These are phyloP conservation scores for Anthophora plumipes DNA, from an alignment of 2,888 invertebrate species.

Conservation along the genomic window DNA sequence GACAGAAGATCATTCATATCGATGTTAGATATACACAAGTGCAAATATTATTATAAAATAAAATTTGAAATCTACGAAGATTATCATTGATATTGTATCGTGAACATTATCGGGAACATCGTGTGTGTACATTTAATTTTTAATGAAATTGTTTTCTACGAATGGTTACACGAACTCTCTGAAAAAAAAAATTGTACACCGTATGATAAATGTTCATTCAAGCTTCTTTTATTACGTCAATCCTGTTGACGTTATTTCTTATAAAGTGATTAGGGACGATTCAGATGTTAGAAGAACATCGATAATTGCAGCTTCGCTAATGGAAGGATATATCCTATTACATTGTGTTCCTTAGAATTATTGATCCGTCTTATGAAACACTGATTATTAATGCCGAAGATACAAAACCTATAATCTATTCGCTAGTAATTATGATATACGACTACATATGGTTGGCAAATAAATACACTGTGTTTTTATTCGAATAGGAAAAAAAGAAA, in stretches of 20 bases:
- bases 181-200: neutral
- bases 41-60: no score
- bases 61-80: no score
- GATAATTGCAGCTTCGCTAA: conserved; percentile 20
- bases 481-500: neutral
- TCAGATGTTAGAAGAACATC: conserved; percentile 6
- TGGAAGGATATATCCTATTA: conserved; percentile 7
- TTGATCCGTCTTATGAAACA: conserved; percentile 24
- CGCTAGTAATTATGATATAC: neutral
- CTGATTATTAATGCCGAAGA: neutral
- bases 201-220: neutral
- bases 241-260: neutral
- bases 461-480: neutral
- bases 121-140: neutral
- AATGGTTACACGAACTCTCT: neutral
- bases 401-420: conserved; percentile 1
- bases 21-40: no score
- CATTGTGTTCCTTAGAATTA: conserved; percentile 16
- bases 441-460: neutral
- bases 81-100: no score
- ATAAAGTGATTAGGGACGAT: conserved; percentile 8
- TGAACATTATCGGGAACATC: no score
- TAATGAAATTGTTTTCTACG: neutral
- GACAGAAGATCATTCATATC: no score
- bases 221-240: neutral